Evolutionary conservation across 2,113 vertebrate species (phyloP), one percentile per base, ranked within the genome.

Genomic region (Todiramphus chloris): DNA sequence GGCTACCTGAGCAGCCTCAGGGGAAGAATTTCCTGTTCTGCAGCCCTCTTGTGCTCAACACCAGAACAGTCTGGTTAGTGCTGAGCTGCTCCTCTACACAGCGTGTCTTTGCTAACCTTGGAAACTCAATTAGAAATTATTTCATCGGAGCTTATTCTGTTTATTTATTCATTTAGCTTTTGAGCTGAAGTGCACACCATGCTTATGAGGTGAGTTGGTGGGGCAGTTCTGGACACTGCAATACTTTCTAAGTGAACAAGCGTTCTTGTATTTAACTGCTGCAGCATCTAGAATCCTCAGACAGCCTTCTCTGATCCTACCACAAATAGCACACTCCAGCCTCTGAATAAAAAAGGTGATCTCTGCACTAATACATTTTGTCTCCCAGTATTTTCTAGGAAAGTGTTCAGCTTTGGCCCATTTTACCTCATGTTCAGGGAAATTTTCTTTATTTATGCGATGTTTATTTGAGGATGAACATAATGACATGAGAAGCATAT

Each of bases 111-210:
- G 67, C 75, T 87, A 87, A 85, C 41, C 41, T 83, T 41, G 31
- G 44, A 90, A 94, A 88, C 62, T 69, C 75, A 51, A 56, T 72
- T 85, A 58, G 50, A 83, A 91, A 69, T 90, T 23, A 50, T 82
- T 91, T 95, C 33, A 55, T 66, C 62, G 85, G 58, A 37, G 30
- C 35, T 91, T 70, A 19, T 81, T 82, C 51, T 87, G 53, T 82
- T 94, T 81, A 67, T 74, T 78, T 80, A 75, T 79, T 84, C 37
- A 46, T 67, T 56, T 72, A 72, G 58, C 11, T 68, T 89, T 76
- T 60, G 44, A 85, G 53, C 62, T 68, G 48, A 56, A 90, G 28
- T 17, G 15, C 9, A 28, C 3, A 3, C 17, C 11, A 11, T 37
- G 31, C 14, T 56, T 60, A 24, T 0, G 1, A 87, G 51, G 68